Conservation (phyloP, 2,797 vertebrate species). For the Naso thynnoides region DNA sequence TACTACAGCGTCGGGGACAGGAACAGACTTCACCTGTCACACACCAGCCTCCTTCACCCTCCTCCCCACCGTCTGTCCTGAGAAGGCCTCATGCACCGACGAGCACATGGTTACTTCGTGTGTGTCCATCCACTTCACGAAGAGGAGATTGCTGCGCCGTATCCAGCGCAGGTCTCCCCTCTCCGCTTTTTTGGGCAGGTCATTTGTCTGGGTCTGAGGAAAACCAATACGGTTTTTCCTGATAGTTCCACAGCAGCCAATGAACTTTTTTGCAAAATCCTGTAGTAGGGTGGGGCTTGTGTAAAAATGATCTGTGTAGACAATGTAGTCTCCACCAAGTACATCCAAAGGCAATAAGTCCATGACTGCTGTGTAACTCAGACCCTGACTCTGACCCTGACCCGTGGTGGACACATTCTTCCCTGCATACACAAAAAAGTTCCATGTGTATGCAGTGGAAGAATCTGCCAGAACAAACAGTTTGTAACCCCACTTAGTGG, state of each 20-base stretch:
- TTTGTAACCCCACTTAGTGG: too few relatives aligned
- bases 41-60: neutral
- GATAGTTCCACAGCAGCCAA: neutral
- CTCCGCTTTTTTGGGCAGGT: neutral
- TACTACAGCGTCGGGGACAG: neutral
- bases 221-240: neutral
- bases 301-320: neutral
- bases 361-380: neutral
- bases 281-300: neutral
- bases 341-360: neutral
- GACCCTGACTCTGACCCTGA: neutral
- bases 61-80: neutral
- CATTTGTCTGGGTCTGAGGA: neutral
- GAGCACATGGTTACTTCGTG: neutral
- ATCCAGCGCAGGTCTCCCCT: neutral
- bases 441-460: neutral
- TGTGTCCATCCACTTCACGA: neutral
- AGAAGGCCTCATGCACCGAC: neutral
- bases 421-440: neutral
- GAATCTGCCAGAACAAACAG: neutral
- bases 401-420: neutral
- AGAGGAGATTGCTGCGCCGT: neutral
- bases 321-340: neutral
- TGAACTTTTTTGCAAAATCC: neutral
- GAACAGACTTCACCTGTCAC: neutral